Evolutionary conservation across 2,113 vertebrate species (phyloP), one percentile per base, ranked within the genome.

Genomic region (Gracilinanus agilis): DNA sequence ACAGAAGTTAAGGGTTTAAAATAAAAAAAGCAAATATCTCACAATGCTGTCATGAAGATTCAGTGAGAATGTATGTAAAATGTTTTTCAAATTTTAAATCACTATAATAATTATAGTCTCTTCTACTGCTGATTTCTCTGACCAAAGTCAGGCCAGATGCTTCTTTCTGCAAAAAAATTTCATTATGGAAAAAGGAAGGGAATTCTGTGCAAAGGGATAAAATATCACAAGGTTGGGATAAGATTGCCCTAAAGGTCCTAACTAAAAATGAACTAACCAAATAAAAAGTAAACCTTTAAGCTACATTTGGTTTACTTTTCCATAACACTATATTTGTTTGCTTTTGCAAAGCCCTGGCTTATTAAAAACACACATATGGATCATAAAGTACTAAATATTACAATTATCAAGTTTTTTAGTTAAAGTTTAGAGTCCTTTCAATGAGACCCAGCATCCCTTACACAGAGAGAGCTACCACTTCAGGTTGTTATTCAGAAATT

Each of bases 351-450:
- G 5, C 13, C 61, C 16, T 75, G 29, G 19, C 61, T 75, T n/a
- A 75, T 90, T 90, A 92, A 94, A 96, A 92, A 93, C 53, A 92
- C 93, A 53, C 27, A 92, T 24, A 92, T 6, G 89, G 55, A 88
- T 11, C 90, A 12, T 92, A 90, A 95, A 90, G 92, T 58, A 96
- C 0, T 13, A 94, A 90, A 91, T 93, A n/a, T 56, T 93, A 92
- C 67, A 61, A 95, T 93, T 94, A 96, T 56, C 53, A 94, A 94
- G 95, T 83, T 92, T 91, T 54, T 89, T 83, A 58, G n/a, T 93
- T 54, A 95, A 96, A 44, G 27, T 94, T 54, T 2, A n/a, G 34
- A 6, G 53, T 54, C n/a, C 53, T 89, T 58, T 90, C 61, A 49
- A 90, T 75, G 92, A 88, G 44, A 83, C 13, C 89, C 44, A 54